Conservation (phyloP, 2,888 invertebrate species). For the Slavum lentiscoides region DNA sequence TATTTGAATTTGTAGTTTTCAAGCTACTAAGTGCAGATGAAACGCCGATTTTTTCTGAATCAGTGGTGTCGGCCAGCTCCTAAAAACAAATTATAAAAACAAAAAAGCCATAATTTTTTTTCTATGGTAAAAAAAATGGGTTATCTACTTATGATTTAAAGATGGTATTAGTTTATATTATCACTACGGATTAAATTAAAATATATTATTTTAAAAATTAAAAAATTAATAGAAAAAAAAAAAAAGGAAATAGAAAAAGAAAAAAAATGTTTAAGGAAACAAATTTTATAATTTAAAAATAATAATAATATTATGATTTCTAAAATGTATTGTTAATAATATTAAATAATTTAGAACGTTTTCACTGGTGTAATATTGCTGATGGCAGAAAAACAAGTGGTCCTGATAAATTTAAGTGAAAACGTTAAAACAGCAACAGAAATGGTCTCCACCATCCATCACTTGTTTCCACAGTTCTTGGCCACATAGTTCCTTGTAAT, state of each 20-base stretch:
- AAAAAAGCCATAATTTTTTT: slow-evolving; percentile 2
- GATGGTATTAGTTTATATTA: slow-evolving; percentile 23
- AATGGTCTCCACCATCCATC: slow-evolving; percentile 4
- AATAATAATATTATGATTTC: slow-evolving; percentile 3
- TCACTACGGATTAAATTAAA: slow-evolving; percentile 8
- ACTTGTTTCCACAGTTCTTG: background rate
- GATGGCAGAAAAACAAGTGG: slow-evolving; percentile 38
- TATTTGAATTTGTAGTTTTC: slow-evolving; percentile 17
- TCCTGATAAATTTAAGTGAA: slow-evolving; percentile 48
- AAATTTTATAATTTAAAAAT: slow-evolving; percentile 14
- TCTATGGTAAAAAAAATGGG: background rate
- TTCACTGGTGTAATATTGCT: background rate
- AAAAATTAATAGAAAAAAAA: background rate
- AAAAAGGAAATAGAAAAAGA: slow-evolving; percentile 1
- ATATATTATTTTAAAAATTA: slow-evolving; percentile 12
- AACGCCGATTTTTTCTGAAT: slow-evolving; percentile 15
- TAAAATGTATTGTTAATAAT: slow-evolving; percentile 15
- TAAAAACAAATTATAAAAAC: slow-evolving; percentile 43
- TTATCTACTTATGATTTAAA: slow-evolving; percentile 16
- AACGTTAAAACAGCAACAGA: slow-evolving; percentile 14
- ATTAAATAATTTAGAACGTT: slow-evolving; percentile 11
- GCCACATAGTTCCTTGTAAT: slow-evolving; percentile 9
- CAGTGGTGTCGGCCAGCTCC: slow-evolving; percentile 34
- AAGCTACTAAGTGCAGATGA: slow-evolving; percentile 16
- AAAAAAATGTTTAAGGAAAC: background rate